phyloP scores from a whole-genome alignment of 2,113 vertebrate species.

The Trachemys scripta region DNA sequence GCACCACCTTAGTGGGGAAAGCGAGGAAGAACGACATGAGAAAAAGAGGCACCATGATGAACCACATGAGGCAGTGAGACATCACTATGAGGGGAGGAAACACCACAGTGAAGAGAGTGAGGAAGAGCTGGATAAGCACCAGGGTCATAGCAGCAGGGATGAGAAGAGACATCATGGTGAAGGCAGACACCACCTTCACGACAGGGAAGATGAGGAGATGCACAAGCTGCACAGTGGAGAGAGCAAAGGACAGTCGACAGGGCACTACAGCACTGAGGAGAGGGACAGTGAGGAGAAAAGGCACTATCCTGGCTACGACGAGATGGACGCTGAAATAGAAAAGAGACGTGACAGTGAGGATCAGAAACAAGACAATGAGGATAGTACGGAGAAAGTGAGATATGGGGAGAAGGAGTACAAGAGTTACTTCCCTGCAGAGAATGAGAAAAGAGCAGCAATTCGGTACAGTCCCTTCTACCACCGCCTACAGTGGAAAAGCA shows the following conservation, averaged over 20 bases:
- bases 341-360: conserved; percentile 64
- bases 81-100: background rate
- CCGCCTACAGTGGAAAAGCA: conserved; percentile 85
- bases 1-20: conserved; percentile 29
- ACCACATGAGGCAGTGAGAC: conserved; percentile 9
- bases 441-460: conserved; percentile 80
- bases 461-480: conserved; percentile 82
- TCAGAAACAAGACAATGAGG: conserved; percentile 30
- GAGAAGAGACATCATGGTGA: conserved; percentile 44
- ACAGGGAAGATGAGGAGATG: conserved; percentile 38
- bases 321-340: conserved; percentile 53
- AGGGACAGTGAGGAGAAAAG: conserved; percentile 38
- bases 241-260: conserved; percentile 48
- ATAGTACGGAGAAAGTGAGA: conserved; percentile 49
- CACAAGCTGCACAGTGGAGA: background rate
- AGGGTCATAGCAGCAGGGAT: conserved; percentile 2
- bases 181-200: background rate
- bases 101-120: background rate
- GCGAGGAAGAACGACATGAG: background rate
- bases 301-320: conserved; percentile 15
- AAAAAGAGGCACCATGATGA: background rate
- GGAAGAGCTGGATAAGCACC: conserved; percentile 25
- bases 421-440: conserved; percentile 35
- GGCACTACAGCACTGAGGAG: conserved; percentile 51
- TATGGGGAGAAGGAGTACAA: conserved; percentile 49